Conservation (phyloP, 2,113 vertebrate genomes). For the Catharus minimus region DNA sequence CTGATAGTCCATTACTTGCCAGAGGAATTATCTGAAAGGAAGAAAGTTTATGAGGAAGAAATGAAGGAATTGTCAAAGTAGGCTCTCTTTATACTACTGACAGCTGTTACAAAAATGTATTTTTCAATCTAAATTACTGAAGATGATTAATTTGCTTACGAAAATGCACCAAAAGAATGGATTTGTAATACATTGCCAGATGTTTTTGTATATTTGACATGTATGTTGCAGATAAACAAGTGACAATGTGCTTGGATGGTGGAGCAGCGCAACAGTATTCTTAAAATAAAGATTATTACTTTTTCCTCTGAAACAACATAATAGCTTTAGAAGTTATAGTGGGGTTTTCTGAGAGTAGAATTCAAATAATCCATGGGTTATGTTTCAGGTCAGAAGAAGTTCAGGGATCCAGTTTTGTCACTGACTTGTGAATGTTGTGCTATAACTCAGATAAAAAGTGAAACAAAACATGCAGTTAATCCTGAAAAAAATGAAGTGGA, state of each 20-base stretch:
- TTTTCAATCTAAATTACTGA: slow-evolving; percentile 2
- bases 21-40: slow-evolving; percentile 88
- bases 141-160: neutral
- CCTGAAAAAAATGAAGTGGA: neutral
- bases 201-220: neutral
- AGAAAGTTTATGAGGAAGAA: slow-evolving; percentile 90
- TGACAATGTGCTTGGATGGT: neutral
- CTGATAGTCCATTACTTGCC: slow-evolving; percentile 84
- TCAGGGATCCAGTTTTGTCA: neutral
- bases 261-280: neutral
- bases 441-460: neutral
- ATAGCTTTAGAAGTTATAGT: neutral
- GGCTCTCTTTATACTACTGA: slow-evolving; percentile 35
- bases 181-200: neutral
- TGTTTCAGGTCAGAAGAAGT: neutral
- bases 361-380: neutral
- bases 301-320: neutral
- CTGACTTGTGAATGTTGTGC: neutral
- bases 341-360: neutral
- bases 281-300: neutral
- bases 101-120: neutral
- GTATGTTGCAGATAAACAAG: neutral
- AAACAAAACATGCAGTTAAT: neutral
- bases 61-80: slow-evolving; percentile 91
- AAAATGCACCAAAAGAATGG: neutral